Base-by-base conservation (phyloP, 2,888 invertebrate genomes). In the Mythimna pallens region DNA sequence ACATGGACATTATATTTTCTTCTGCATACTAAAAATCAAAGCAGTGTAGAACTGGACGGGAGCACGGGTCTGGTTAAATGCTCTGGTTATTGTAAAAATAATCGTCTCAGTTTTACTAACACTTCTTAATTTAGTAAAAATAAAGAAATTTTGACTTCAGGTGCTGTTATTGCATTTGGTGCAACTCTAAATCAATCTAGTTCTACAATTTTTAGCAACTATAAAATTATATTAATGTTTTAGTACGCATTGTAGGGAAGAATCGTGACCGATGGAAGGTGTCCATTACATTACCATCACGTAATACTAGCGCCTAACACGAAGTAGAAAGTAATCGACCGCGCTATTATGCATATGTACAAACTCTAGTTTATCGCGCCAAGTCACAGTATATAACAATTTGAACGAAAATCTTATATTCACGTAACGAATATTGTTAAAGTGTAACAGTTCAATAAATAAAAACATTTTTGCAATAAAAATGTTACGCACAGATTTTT, bases 371-470 rank as follows among this genome's bases (percentile, higher is more conserved):
- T 76, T 63, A 80, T 77, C 25, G 72, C 58, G 58, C 12, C 17
- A 36, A 71, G 67, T 76, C 71, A 80, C 66, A 75, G 25, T 52
- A 59, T 36, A 59, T 9, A 8, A 66, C 10, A 57, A 52, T 61
- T 17, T 43, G 8, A n/a, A 64, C 47, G 10, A 61, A 64, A 66
- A 61, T 47, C 34, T 17, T 40, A 22, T 34, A 40, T 22, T 62
- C 66, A 81, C 73, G 73, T 73, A 77, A 77, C 66, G 3, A 75
- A 55, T 73, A 50, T 61, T 58, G 43, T 63, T 66, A 65, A 63
- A 65, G 8, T 68, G 36, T 57, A 57, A 65, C 55, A 59, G 43
- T 54, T 67, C 63, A 64, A 76, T 59, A 57, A 59, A 67, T 67
- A 65, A 58, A 4, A 71, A 22, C 47, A 22, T 57, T 66, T 59